Percentiles rank a stretch among this genome's conserved stretches.
Evolutionary conservation across 2,888 invertebrate species (phyloP).

Genomic region (Erpobdella octoculata): DNA sequence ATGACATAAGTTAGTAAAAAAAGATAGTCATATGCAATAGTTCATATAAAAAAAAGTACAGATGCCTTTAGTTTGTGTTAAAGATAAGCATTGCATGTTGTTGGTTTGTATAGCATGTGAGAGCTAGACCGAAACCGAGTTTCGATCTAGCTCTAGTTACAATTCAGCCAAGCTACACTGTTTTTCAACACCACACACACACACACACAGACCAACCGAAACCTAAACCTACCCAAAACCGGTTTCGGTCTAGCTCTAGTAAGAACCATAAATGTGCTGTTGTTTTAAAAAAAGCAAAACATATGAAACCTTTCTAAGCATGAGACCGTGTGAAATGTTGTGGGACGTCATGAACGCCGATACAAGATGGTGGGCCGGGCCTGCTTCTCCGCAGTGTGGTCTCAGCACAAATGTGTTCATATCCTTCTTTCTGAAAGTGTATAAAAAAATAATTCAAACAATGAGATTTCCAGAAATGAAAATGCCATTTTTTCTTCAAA

Average conservation of each 20-base stretch:
- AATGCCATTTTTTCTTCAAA: background rate
- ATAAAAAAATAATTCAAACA: slow-evolving; percentile 48
- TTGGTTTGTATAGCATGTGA: no score
- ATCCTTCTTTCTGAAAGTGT: slow-evolving; percentile 74
- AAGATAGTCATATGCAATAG: background rate
- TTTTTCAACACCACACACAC: no score
- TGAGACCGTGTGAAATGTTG: slow-evolving; percentile 92
- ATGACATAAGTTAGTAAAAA: background rate
- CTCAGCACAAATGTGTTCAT: slow-evolving; percentile 86
- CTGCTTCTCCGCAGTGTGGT: slow-evolving; percentile 97
- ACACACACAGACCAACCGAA: no score
- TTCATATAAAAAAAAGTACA: background rate
- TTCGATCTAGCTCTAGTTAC: no score
- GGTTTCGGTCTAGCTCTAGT: background rate
- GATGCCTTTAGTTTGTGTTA: no score
- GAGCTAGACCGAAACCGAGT: background rate
- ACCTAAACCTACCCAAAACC: background rate
- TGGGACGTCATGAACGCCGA: slow-evolving; percentile 93
- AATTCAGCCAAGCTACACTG: no score
- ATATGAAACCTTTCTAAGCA: slow-evolving; percentile 72
- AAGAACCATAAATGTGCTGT: background rate
- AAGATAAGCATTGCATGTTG: no score
- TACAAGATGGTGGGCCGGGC: slow-evolving; percentile 91
- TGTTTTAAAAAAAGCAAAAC: no score
- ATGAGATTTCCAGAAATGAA: background rate